Evolutionary conservation across 2,888 invertebrate species (phyloP).

Genomic region (Atrina japonica): DNA sequence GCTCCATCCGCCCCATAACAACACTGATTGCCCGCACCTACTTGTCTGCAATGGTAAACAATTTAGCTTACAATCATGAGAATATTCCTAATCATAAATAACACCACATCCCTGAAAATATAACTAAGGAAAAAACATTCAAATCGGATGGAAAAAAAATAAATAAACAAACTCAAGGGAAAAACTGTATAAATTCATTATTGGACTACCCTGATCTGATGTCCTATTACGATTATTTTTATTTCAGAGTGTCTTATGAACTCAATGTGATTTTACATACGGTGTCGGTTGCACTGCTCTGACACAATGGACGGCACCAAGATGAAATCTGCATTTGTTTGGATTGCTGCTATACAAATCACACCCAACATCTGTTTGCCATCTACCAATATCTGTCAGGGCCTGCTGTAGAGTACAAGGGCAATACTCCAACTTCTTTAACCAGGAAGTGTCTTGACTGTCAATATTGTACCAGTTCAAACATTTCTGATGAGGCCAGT

Average conservation of each 20-base stretch:
- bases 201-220: no score
- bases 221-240: no score
- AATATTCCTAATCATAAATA: no score
- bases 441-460: slow-evolving; percentile 91
- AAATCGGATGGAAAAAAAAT: no score
- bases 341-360: slow-evolving; percentile 84
- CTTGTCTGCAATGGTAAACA: slow-evolving; percentile 7
- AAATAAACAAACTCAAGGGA: no score
- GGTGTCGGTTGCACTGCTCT: slow-evolving; percentile 93
- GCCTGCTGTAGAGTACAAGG: slow-evolving; percentile 97
- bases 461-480: slow-evolving; percentile 96
- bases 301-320: slow-evolving; percentile 95
- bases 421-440: slow-evolving; percentile 80
- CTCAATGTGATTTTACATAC: no score
- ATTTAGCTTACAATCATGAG: background rate
- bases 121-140: background rate
- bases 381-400: slow-evolving; percentile 94
- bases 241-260: no score
- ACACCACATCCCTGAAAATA: background rate
- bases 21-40: slow-evolving; percentile 91
- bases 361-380: slow-evolving; percentile 85
- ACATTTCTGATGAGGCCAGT: slow-evolving; percentile 92
- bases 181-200: no score
- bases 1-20: slow-evolving; percentile 96
- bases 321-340: slow-evolving; percentile 86